phyloP scores from a whole-genome alignment of 2,113 vertebrate species.

The Oxyura jamaicensis region DNA sequence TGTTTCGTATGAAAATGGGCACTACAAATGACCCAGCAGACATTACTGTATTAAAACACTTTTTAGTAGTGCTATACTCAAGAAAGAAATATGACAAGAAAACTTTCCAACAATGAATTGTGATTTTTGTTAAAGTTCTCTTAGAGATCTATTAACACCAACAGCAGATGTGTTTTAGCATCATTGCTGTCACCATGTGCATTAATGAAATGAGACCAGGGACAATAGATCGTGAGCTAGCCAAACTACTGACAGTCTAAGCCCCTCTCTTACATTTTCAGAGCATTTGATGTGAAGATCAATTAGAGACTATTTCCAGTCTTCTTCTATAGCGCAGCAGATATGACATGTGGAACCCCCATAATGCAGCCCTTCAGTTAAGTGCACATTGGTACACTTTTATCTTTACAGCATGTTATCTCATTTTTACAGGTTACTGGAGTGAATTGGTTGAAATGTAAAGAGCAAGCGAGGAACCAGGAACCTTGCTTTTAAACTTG shows the following conservation, averaged over 20 bases:
- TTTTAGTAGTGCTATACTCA: background rate
- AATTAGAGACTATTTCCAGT: background rate
- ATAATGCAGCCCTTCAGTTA: background rate
- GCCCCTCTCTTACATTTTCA: conserved; percentile 25
- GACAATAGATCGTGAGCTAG: background rate
- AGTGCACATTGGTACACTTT: background rate
- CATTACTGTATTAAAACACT: background rate
- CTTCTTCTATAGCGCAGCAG: conserved; percentile 1
- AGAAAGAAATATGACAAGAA: background rate
- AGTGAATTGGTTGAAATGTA: conserved; percentile 24
- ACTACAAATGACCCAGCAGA: background rate
- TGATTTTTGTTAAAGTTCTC: background rate
- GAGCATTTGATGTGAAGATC: conserved; percentile 40
- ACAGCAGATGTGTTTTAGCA: background rate
- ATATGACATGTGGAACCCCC: conserved; percentile 7
- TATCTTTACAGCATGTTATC: conserved; percentile 33
- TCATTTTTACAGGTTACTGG: conserved; percentile 20
- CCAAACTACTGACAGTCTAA: background rate
- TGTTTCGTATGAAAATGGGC: background rate
- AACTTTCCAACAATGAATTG: background rate
- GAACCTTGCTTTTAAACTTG: conserved; percentile 4
- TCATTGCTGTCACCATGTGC: background rate
- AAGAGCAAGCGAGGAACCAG: conserved; percentile 14
- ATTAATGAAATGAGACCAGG: conserved; percentile 2
- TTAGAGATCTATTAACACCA: background rate